Base-by-base conservation (phyloP, 2,113 vertebrate genomes). In the Daubentonia madagascariensis region DNA sequence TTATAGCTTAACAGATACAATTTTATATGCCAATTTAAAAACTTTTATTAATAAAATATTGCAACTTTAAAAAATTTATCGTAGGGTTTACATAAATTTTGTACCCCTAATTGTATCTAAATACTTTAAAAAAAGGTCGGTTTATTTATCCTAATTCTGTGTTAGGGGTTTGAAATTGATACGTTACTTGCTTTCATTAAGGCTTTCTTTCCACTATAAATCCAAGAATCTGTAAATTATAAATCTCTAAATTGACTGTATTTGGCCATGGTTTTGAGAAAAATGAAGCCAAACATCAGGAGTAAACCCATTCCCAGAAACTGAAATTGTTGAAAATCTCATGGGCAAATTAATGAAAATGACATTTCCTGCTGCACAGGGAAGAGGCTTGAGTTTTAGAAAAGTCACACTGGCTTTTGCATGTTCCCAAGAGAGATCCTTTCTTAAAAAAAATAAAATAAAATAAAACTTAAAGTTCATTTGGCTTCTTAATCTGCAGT, bases 251-350 rank as follows among this genome's bases (percentile, higher is more conserved):
- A 8, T 13, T 54, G n/a, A 75, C 28, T 16, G 14, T 75, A 6
- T 95, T 86, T 87, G 67, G n/a, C 85, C 30, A 28, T 65, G 68
- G 25, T 40, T 91, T 94, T 28, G 72, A 96, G 54, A 59, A 94
- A 48, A 80, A 61, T 25, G 32, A 67, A 75, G 20, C 17, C 70
- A 93, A 89, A 61, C 93, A 75, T 73, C 70, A 93, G 22, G 28
- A 95, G 30, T 54, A 86, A 92, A 81, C 5, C 10, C 68, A 93
- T 86, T 95, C 37, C n/a, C 76, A 88, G 86, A 92, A 93, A 37
- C 65, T 93, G 45, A 91, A 96, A 61, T 72, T 67, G 28, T 11
- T 87, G 83, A 70, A 96, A 96, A 93, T 91, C 61, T 94, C 89
- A 78, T 28, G 50, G 61, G 45, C 22, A 45, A 68, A 12, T 80